phyloP scores from a whole-genome alignment of 30 jellyfish, hydroid and myxozoan genomes.

The Turritopsis dohrnii region DNA sequence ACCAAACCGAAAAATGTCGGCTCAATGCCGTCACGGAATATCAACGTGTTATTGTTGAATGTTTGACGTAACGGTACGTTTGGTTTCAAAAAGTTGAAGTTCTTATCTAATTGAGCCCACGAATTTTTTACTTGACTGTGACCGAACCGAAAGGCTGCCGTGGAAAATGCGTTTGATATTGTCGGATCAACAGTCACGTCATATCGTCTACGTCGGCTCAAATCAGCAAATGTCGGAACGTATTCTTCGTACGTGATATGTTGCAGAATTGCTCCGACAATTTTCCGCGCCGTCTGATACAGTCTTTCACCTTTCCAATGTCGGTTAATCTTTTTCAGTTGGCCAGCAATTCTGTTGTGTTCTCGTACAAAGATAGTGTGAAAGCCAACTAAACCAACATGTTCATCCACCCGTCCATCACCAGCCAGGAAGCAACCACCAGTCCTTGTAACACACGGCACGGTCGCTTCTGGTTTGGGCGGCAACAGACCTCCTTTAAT shows the following conservation, averaged over 20 bases:
- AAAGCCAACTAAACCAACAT: conserved; percentile 55
- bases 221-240: conserved; percentile 58
- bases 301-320: conserved; percentile 70
- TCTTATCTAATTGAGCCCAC: conserved; percentile 23
- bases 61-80: conserved; percentile 21
- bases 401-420: conserved; percentile 81
- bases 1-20: conserved; percentile 70
- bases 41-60: conserved; percentile 37
- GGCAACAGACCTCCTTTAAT: not conserved
- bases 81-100: conserved; percentile 20
- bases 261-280: conserved; percentile 82
- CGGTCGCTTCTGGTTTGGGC: not conserved
- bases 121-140: conserved; percentile 26
- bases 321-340: conserved; percentile 45
- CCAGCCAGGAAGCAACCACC: conserved; percentile 80
- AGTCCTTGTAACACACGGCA: not conserved
- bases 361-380: conserved; percentile 87
- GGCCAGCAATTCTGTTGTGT: conserved; percentile 75
- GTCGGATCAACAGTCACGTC: conserved; percentile 63
- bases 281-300: conserved; percentile 74
- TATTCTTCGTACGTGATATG: conserved; percentile 65
- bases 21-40: conserved; percentile 63
- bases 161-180: conserved; percentile 32
- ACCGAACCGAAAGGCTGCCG: conserved; percentile 47
- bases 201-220: conserved; percentile 53